Evolutionary conservation across 2,888 invertebrate genomes (phyloP).

Genomic region (Drosophila peninsularis): DNA sequence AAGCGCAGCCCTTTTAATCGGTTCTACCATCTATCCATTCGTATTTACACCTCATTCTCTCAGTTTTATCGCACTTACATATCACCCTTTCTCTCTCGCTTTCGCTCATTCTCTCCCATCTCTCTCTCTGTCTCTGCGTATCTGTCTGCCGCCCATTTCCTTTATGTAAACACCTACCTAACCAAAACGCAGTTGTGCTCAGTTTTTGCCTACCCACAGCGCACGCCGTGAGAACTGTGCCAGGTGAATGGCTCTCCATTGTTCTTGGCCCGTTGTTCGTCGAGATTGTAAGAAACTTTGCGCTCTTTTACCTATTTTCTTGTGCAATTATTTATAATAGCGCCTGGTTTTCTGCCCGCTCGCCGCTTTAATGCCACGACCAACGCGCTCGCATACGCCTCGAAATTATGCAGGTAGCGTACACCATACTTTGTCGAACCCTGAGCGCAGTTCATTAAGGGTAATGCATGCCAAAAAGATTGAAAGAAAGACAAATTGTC

Average conservation of each 20-base stretch:
- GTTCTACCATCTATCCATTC: slow-evolving; percentile 14
- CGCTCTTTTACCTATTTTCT: slow-evolving; percentile 70
- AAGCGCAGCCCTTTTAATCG: slow-evolving; percentile 20
- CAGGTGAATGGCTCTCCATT: slow-evolving; percentile 62
- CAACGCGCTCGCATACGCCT: slow-evolving; percentile 6
- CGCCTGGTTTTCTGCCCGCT: slow-evolving; percentile 51
- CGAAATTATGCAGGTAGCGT: slow-evolving; percentile 61
- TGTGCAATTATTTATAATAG: slow-evolving; percentile 78
- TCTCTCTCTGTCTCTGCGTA: not conserved
- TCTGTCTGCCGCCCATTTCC: slow-evolving; percentile 31
- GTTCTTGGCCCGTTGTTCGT: slow-evolving; percentile 48
- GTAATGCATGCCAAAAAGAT: slow-evolving; percentile 73
- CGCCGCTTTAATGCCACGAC: not conserved
- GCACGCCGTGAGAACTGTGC: slow-evolving; percentile 68
- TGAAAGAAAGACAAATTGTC: slow-evolving; percentile 64
- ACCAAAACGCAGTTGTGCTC: slow-evolving; percentile 39
- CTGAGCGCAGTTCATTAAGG: slow-evolving; percentile 69
- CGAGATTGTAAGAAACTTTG: slow-evolving; percentile 46
- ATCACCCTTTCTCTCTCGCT: slow-evolving; percentile 1
- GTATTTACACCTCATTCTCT: slow-evolving; percentile 40
- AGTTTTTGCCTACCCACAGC: slow-evolving; percentile 47
- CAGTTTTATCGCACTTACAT: slow-evolving; percentile 13
- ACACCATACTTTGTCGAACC: slow-evolving; percentile 37
- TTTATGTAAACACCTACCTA: slow-evolving; percentile 18
- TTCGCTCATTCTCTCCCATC: not conserved